Conservation (phyloP, 2,888 invertebrate genomes). For the Cordilura impudica region DNA sequence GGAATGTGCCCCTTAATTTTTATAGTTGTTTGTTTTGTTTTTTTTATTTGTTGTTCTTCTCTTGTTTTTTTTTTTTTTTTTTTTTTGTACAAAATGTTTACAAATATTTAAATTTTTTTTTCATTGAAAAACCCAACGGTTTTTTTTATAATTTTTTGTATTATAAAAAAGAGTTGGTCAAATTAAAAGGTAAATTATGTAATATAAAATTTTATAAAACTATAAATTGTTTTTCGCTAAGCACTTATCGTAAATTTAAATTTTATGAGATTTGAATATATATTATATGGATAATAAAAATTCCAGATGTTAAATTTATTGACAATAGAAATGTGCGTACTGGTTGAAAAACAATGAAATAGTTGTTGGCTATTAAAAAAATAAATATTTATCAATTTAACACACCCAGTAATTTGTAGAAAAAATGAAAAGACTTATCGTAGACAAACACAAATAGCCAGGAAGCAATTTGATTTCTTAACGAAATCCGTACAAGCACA, state of each 20-base stretch:
- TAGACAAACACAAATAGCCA: too few species aligned
- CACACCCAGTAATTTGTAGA: too few species aligned
- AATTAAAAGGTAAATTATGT: slow-evolving; percentile 30
- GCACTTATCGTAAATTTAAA: slow-evolving; percentile 11
- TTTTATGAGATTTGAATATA: background rate
- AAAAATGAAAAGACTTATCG: too few species aligned
- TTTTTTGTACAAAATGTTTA: slow-evolving; percentile 35
- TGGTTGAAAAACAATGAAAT: background rate
- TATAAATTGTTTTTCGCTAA: background rate
- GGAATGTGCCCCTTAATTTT: slow-evolving; percentile 48
- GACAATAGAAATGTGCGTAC: background rate
- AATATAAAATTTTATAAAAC: slow-evolving; percentile 9
- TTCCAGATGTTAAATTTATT: background rate
- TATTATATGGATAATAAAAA: background rate
- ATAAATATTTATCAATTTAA: too few species aligned
- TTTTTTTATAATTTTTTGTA: background rate
- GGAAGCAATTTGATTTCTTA: too few species aligned
- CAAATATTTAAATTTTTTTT: slow-evolving; percentile 20
- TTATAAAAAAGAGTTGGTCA: background rate
- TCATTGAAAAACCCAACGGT: background rate
- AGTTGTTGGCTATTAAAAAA: too few species aligned
- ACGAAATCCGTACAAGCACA: too few species aligned
- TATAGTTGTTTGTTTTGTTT: background rate
- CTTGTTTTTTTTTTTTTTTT: background rate
- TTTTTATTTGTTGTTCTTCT: background rate